Evolutionary conservation across 2,888 invertebrate species (phyloP).

Genomic region (Rhingia campestris): DNA sequence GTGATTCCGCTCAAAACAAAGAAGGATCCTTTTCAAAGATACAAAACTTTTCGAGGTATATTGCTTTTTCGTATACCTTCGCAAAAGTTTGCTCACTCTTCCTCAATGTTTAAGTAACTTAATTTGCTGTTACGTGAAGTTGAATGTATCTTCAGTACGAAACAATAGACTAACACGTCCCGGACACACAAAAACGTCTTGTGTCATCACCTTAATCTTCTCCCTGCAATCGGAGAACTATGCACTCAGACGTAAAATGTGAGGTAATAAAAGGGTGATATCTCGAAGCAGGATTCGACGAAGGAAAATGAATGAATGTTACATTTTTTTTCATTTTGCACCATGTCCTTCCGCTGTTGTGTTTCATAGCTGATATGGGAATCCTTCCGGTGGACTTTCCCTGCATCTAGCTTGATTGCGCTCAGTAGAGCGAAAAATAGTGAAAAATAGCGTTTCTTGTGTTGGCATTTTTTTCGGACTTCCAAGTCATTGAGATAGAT

Average conservation of each 20-base stretch:
- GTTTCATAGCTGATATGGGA: slow-evolving; percentile 49
- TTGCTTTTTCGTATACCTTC: background rate
- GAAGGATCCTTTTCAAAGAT: background rate
- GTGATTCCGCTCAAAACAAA: slow-evolving; percentile 8
- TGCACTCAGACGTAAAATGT: background rate
- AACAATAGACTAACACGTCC: slow-evolving; percentile 25
- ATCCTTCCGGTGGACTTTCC: background rate
- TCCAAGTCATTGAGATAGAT: slow-evolving; percentile 13
- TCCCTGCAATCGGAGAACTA: background rate
- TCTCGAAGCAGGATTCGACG: background rate
- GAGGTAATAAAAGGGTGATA: slow-evolving; percentile 20
- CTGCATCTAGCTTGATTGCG: background rate
- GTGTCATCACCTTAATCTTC: background rate
- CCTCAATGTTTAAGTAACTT: slow-evolving; percentile 41
- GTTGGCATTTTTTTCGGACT: background rate
- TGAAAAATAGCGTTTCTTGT: slow-evolving; percentile 16
- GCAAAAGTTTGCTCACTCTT: slow-evolving; percentile 7
- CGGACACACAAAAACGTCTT: background rate
- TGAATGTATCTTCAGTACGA: slow-evolving; percentile 12
- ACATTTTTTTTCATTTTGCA: background rate
- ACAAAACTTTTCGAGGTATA: background rate
- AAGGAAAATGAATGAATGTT: slow-evolving; percentile 16
- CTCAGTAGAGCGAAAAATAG: slow-evolving; percentile 3
- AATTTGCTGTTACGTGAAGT: slow-evolving; percentile 45
- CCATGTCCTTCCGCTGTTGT: background rate